phyloP scores from a whole-genome alignment of 2,113 vertebrate genomes.

The Pongo abelii region DNA sequence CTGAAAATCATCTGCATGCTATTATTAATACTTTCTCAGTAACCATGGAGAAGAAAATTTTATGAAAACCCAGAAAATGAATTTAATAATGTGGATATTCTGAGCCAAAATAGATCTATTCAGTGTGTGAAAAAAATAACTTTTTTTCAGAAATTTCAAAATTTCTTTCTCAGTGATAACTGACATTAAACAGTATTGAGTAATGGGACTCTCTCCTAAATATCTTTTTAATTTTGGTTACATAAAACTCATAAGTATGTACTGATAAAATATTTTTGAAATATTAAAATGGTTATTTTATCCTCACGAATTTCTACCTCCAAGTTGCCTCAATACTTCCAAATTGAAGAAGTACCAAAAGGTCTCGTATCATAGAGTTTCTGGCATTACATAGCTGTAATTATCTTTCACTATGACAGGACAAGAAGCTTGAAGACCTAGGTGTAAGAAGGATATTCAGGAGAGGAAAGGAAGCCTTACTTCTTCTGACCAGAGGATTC shows the following conservation, averaged over 20 bases:
- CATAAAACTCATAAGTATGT: neutral
- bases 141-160: slow-evolving; percentile 33
- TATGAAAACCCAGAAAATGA: neutral
- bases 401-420: neutral
- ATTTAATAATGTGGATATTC: neutral
- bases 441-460: neutral
- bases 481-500: neutral
- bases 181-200: neutral
- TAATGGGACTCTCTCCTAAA: neutral
- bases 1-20: slow-evolving; percentile 6
- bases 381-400: neutral
- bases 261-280: neutral
- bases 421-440: neutral
- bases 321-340: neutral
- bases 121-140: neutral
- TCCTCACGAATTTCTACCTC: neutral
- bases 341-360: neutral
- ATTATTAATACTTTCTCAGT: slow-evolving; percentile 41
- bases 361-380: neutral
- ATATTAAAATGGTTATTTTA: neutral
- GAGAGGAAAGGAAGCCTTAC: neutral
- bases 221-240: slow-evolving; percentile 7
- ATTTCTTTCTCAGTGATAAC: slow-evolving; percentile 11
- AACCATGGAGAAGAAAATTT: slow-evolving; percentile 18
- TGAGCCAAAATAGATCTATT: neutral